Percentiles rank a stretch among this genome's conserved stretches.
These are phyloP conservation scores for Leptarthrus brevirostris DNA, from an alignment of 2,888 invertebrate species.

Conservation along the genomic window DNA sequence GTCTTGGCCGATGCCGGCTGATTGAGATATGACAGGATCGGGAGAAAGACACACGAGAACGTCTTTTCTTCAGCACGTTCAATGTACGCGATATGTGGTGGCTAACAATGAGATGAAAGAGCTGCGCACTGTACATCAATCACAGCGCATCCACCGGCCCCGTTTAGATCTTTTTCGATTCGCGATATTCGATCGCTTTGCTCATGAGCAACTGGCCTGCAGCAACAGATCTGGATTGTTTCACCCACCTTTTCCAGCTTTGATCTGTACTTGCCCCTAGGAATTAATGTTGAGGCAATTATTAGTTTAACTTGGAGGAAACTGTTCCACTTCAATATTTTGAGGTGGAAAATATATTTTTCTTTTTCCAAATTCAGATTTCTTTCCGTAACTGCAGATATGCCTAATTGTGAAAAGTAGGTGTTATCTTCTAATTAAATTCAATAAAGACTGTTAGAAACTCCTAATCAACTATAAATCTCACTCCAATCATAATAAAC, in stretches of 20 bases:
- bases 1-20: neutral
- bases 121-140: slow-evolving; percentile 12
- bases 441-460: no score
- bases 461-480: no score
- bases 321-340: no score
- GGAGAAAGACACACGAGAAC: slow-evolving; percentile 9
- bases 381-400: no score
- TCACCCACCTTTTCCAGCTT: slow-evolving; percentile 10
- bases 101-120: slow-evolving; percentile 34
- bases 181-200: slow-evolving; percentile 30
- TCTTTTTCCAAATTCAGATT: no score
- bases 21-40: slow-evolving; percentile 38
- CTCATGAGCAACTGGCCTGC: slow-evolving; percentile 2
- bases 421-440: no score
- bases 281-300: slow-evolving; percentile 4
- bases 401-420: no score
- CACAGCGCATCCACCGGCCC: slow-evolving; percentile 9
- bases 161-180: slow-evolving; percentile 3
- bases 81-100: no score
- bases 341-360: no score
- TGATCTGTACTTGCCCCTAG: slow-evolving; percentile 20
- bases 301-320: no score
- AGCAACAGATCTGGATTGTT: slow-evolving; percentile 1
- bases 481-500: no score
- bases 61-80: slow-evolving; percentile 18